These are phyloP conservation scores for Drosophila kurseongensis DNA, from an alignment of 1,140 invertebrate species.

Conservation along the genomic window DNA sequence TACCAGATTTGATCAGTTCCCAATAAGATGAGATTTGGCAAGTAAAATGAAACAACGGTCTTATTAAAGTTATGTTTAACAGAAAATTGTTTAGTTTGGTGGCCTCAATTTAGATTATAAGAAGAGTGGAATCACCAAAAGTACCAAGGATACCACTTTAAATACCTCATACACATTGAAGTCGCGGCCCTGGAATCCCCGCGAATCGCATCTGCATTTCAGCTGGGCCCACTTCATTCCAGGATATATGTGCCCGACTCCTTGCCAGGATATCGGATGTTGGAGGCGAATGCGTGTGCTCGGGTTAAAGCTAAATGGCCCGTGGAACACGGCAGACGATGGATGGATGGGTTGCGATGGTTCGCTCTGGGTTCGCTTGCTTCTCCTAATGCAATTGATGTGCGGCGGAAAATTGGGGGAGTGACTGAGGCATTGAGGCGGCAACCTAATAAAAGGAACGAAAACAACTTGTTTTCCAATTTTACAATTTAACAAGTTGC, in stretches of 20 bases:
- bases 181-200: not conserved
- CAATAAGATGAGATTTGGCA: too few relatives aligned
- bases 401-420: constrained; percentile 17
- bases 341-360: constrained; percentile 32
- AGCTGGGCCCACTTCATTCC: constrained; percentile 9
- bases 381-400: constrained; percentile 62
- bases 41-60: too few relatives aligned
- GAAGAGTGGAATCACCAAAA: not conserved
- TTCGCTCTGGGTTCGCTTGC: constrained; percentile 6
- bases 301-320: constrained; percentile 67
- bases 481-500: constrained; percentile 84
- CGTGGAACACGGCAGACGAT: constrained; percentile 57
- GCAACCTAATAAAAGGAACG: constrained; percentile 83
- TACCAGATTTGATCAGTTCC: too few relatives aligned
- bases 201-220: constrained; percentile 21
- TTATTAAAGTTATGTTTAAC: too few relatives aligned
- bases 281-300: constrained; percentile 20
- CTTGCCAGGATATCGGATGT: constrained; percentile 6
- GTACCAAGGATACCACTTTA: not conserved
- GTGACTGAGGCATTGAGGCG: constrained; percentile 64
- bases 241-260: not conserved
- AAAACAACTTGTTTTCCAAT: constrained; percentile 84
- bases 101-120: too few relatives aligned
- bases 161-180: not conserved
- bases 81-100: too few relatives aligned